Conservation (phyloP, 2,113 vertebrate species). For the Brachirus orientalis region DNA sequence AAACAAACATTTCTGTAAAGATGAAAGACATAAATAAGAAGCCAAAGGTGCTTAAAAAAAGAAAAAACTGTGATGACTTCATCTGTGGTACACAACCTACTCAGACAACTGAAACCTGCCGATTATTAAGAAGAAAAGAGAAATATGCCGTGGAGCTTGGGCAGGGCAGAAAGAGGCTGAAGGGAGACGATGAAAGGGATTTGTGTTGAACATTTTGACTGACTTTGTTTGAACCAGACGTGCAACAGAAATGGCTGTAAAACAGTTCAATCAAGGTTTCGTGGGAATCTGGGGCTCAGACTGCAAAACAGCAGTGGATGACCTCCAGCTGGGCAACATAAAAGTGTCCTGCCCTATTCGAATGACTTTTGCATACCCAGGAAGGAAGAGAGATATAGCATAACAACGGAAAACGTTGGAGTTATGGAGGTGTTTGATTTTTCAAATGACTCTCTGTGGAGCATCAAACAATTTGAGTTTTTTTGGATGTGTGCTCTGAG, state of each 20-base stretch:
- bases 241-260: constrained; percentile 23
- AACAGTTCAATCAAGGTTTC: constrained; percentile 29
- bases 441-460: constrained; percentile 42
- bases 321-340: constrained; percentile 39
- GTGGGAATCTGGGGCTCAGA: constrained; percentile 32
- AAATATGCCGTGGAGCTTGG: constrained; percentile 59
- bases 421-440: constrained; percentile 21
- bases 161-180: constrained; percentile 27
- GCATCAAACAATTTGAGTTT: constrained; percentile 46
- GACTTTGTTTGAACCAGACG: constrained; percentile 50
- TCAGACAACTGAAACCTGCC: constrained; percentile 55
- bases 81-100: constrained; percentile 78
- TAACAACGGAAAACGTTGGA: constrained; percentile 25
- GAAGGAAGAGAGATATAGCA: constrained; percentile 33
- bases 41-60: constrained; percentile 90
- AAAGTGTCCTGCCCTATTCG: constrained; percentile 40
- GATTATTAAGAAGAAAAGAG: constrained; percentile 43
- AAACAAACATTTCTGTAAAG: constrained; percentile 61
- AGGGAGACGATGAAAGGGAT: constrained; percentile 55
- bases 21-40: constrained; percentile 79
- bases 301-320: constrained; percentile 26
- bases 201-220: constrained; percentile 41
- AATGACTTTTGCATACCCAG: constrained; percentile 50
- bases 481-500: constrained; percentile 43
- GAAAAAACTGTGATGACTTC: constrained; percentile 69